These are phyloP conservation scores for Myiozetetes cayanensis DNA, from an alignment of 2,113 vertebrate genomes.

Conservation along the genomic window DNA sequence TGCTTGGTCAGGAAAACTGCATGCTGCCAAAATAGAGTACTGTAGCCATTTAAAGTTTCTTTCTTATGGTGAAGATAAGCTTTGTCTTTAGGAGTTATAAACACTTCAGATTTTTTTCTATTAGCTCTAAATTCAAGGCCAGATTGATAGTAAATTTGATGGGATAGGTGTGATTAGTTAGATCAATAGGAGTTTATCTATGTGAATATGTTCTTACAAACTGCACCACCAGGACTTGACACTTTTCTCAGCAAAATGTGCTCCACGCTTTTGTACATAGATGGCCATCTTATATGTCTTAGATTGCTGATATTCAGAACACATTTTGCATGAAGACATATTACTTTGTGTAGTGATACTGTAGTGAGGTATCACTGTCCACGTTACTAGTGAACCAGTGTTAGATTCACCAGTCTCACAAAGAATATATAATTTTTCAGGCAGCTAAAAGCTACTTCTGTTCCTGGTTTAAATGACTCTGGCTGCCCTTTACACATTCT, in stretches of 20 bases:
- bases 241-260: background rate
- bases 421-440: background rate
- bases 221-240: background rate
- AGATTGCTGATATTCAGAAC: background rate
- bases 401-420: background rate
- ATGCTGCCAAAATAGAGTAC: background rate
- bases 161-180: background rate
- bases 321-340: background rate
- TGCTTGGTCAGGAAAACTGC: background rate
- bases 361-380: background rate
- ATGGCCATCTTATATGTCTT: background rate
- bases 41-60: background rate
- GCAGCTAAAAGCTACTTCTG: background rate
- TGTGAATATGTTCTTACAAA: background rate
- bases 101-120: background rate
- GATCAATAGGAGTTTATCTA: background rate
- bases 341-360: background rate
- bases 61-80: background rate
- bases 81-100: background rate
- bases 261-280: background rate
- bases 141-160: background rate
- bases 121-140: background rate
- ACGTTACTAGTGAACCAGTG: background rate
- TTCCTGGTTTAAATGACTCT: background rate
- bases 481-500: background rate